phyloP scores from a whole-genome alignment of 2,888 invertebrate genomes.

The Stictocephala bisonia region DNA sequence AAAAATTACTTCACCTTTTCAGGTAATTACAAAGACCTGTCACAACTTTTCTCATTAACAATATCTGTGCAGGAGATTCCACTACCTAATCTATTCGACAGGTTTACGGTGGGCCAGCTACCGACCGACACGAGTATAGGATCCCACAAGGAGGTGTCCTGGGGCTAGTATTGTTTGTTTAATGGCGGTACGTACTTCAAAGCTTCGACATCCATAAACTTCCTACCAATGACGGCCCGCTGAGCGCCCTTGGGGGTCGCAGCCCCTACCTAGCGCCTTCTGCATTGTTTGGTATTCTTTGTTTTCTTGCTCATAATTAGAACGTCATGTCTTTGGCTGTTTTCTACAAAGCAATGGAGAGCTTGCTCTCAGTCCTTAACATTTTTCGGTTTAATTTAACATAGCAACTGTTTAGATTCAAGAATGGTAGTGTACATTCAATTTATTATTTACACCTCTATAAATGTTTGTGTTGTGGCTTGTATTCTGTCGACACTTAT shows the following conservation, averaged over 20 bases:
- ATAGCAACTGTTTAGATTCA: too few relatives aligned
- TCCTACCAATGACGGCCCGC: conserved; percentile 6
- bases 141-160: conserved; percentile 11
- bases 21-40: too few relatives aligned
- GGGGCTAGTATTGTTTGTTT: conserved; percentile 34
- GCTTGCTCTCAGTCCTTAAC: too few relatives aligned
- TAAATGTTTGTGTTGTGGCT: too few relatives aligned
- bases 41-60: too few relatives aligned
- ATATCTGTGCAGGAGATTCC: too few relatives aligned
- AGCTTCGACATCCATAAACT: conserved; percentile 33
- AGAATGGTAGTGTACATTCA: too few relatives aligned
- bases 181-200: conserved; percentile 36
- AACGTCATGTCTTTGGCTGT: conserved; percentile 26
- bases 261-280: conserved; percentile 4
- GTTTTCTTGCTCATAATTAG: conserved; percentile 25
- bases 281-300: conserved; percentile 26
- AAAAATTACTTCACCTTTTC: too few relatives aligned
- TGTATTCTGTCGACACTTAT: too few relatives aligned
- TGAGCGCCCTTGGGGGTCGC: background rate
- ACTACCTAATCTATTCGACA: conserved; percentile 8
- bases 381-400: too few relatives aligned
- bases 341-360: conserved; percentile 21
- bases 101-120: conserved; percentile 3
- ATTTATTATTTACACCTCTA: too few relatives aligned
- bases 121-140: background rate